Base-by-base conservation (phyloP, 2,113 vertebrate genomes). In the Donacobius atricapilla region DNA sequence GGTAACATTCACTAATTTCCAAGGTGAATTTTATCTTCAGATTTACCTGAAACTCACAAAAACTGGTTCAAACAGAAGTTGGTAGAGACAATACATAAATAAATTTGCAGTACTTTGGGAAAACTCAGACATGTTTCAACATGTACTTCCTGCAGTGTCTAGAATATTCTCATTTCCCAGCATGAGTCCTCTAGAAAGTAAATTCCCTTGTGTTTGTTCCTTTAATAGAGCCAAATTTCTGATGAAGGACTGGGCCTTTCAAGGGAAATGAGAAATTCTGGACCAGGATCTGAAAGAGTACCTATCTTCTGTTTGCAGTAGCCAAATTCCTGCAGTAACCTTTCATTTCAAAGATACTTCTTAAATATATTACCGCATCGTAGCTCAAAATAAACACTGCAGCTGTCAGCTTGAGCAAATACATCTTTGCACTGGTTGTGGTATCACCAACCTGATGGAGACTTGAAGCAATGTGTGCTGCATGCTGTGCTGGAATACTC, bases 151-250 rank as follows among this genome's bases (percentile, higher is more conserved):
- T 47, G 48, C 53, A 71, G 13, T 18, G 19, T 73, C 20, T 35
- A 51, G 53, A 64, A 50, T 69, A 65, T 81, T 71, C 60, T 76
- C 14, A 18, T 68, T 61, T 71, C 35, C 28, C 54, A 47, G 27
- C 33, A 13, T 15, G 20, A 72, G 31, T 85, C 82, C 37, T 80
- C 31, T 92, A 97, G 95, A 93, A 97, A 96, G 73, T 93, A 70
- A 83, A 94, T 96, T 95, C 83, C 71, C 66, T 93, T 93, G 89
- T 96, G 69, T 83, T 96, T 97, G 78, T 97, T 97, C 93, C 94
- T 97, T 96, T 96, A 96, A 93, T 96, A 56, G 12, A 94, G 81
- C 71, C 58, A 84, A 39, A 94, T 92, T 83, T 91, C 94, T 95
- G 63, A 90, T 93, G 37, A 88, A 95, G 66, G 70, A 30, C 81